Base-by-base conservation (phyloP, 2,888 invertebrate species). In the Leptogaster cylindrica region DNA sequence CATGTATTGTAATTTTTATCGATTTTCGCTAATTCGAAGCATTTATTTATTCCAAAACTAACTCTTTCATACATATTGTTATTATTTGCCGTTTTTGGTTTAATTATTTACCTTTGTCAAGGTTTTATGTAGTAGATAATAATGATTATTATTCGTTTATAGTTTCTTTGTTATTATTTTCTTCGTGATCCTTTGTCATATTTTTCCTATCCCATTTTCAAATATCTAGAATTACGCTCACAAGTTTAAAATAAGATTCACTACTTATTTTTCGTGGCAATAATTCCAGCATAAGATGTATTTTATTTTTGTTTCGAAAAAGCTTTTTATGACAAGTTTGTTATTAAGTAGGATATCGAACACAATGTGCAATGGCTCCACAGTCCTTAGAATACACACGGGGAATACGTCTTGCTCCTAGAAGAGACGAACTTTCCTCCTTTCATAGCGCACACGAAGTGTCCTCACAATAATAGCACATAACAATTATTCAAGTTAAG, bases 21-120 rank as follows among this genome's bases (percentile, higher is more conserved):
- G 16, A 39, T 28, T 63, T 55, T 46, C 18, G 65, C 55, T 69
- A 69, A 67, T 69, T 64, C 39, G 33, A 55, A 46, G 69, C 69
- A 69, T 67, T 69, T 67, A 67, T 69, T 67, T 67, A 65, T 69
- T 69, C 46, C n/a, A 39, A 33, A 48, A 65, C 48, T 64, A 48
- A 64, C 48, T 48, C 14, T 46, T 25, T 48, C 33, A 48, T 63
- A 16, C 48, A 18, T 20, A 7, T 31, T 46, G 20, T 20, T 23
- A 46, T 46, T 48, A 28, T 23, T 64, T 64, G 41, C 33, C 33
- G 33, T 33, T 31, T 31, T 31, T 33, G 46, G 28, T 33, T 33
- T 18, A 46, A 5, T 64, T 31, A 12, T 64, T 64, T 64, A 46
- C 25, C 48, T 64, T 64, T 64, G 46, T 64, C 48, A 44, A 20